These are phyloP conservation scores for Tethea ocularis DNA, from an alignment of 2,888 invertebrate species.

Conservation along the genomic window DNA sequence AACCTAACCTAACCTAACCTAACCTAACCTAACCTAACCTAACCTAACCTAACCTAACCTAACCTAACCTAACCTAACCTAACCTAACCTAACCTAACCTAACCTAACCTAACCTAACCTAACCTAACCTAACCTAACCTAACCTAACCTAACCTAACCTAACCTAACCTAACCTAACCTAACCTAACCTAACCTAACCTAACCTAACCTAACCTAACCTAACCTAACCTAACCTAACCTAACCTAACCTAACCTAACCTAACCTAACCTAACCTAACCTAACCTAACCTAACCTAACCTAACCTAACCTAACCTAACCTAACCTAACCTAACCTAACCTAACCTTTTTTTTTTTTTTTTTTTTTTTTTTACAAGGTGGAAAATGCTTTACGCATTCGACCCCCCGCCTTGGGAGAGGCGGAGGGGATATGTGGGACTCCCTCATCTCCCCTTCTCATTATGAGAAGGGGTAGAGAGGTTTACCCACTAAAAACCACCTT, in stretches of 20 bases:
- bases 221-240: constrained; percentile 25
- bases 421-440: too few relatives aligned
- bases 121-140: constrained; percentile 26
- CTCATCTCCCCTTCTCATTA: too few relatives aligned
- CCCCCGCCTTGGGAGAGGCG: too few relatives aligned
- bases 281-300: too few relatives aligned
- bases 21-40: constrained; percentile 23
- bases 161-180: constrained; percentile 30
- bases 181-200: constrained; percentile 28
- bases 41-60: constrained; percentile 28
- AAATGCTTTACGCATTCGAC: too few relatives aligned
- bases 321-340: too few relatives aligned
- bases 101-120: constrained; percentile 27
- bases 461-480: too few relatives aligned
- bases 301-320: constrained; percentile 13
- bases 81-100: constrained; percentile 26
- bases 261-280: constrained; percentile 2
- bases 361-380: too few relatives aligned
- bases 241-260: constrained; percentile 24
- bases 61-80: constrained; percentile 26
- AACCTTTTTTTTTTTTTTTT: too few relatives aligned
- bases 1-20: constrained; percentile 27
- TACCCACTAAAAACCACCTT: too few relatives aligned
- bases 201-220: constrained; percentile 27
- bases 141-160: constrained; percentile 29